Base-by-base conservation (phyloP, 2,797 vertebrate species). In the Pteronotus mesoamericanus region DNA sequence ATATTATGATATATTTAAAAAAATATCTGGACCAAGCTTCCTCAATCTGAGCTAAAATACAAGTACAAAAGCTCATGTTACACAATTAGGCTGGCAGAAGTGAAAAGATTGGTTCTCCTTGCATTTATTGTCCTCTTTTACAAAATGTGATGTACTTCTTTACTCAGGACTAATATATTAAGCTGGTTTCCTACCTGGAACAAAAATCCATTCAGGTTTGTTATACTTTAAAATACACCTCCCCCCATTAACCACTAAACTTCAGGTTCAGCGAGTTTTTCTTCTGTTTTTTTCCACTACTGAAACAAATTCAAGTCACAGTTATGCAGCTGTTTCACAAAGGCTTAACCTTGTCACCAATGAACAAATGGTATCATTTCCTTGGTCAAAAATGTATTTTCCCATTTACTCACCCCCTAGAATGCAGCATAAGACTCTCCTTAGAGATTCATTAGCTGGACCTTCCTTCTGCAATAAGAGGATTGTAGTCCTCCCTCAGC, bases 261-360 rank as follows among this genome's bases (percentile, higher is more conserved):
- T 29, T 12, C 37, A 82, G 61, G 94, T 91, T 89, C 46, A 91
- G 39, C 12, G 71, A 77, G 34, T 72, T 80, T 95, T 89, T 77
- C 44, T 55, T 90, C 42, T 16, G 3, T 37, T 42, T 42, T 94
- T 79, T 37, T 21, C 34, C 64, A 91, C 34, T 89, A 32, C 53
- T 92, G 18, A 77, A 92, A 96, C 79, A 77, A 79, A 86, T 69
- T 53, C 57, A 66, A 66, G 10, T 21, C 44, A 64, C 39, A 69
- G 42, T 89, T 86, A 79, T 29, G 15, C 6, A 93, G 29, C 59
- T 96, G 5, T 91, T 96, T 96, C 61, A 91, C 88, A 95, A 93
- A 94, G 46, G 15, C 34, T 79, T 46, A 89, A 87, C 14, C 6
- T 86, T 94, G 42, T 74, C 71, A 46, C 51, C 95, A 44, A 64